Evolutionary conservation across 2,113 vertebrate species (phyloP), one percentile per base, ranked within the genome.

Genomic region (Charina bottae): DNA sequence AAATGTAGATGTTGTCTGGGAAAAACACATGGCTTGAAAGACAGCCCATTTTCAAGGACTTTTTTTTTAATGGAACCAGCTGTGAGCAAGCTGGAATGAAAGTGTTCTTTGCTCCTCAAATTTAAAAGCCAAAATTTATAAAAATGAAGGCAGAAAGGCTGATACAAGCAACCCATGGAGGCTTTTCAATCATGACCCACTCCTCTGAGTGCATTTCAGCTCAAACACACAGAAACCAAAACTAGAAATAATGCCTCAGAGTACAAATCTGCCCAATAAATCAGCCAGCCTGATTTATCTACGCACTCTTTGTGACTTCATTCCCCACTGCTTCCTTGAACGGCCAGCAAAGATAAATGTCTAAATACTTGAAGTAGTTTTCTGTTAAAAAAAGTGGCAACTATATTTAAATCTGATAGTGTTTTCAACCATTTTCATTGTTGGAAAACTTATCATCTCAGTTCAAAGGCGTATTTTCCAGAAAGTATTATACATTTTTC

Each of bases 401-500:
- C 19, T 49, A 85, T 54, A 24, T 87, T 6, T 89, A 88, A 89
- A 92, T 88, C 88, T 13, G 83, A 91, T 92, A 42, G 33, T 78
- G 92, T 95, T 93, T 92, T 89, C 1, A 23, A n/a, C 21, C 90
- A 90, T 85, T 94, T 91, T 90, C 60, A 83, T 84, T 90, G 88
- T 58, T 55, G 84, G 92, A 78, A 83, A 4, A 84, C 55, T 93
- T 33, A 93, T 46, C 83, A 93, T 72, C 19, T 95, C 58, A 92
- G 84, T 93, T 90, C 59, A 89, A 91, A 94, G 92, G 94, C 89
- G 95, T 93, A 95, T 72, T 91, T 68, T 23, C 88, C 42, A 72
- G 10, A 91, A 92, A 93, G 23, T n/a, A 93, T 1, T 92, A 8
- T 96, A 88, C 92, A 68, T 92, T 93, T 56, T 96, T 54, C 86